Percentiles rank a stretch among this genome's conserved stretches.
Conservation (phyloP, 2,888 invertebrate species). For the Belgica antarctica region DNA sequence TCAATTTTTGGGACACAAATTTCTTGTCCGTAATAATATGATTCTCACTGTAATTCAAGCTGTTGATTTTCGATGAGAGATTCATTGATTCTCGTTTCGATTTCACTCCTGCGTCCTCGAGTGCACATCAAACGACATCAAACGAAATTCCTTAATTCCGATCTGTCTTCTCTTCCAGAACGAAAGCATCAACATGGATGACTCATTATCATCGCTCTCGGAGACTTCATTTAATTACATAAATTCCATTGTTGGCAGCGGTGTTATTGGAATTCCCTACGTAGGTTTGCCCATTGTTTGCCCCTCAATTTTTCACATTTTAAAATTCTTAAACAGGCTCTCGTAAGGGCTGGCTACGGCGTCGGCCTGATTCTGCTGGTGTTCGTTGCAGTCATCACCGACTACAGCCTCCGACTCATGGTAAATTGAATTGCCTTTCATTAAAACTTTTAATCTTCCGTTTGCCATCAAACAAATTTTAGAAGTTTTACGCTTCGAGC, state of each 20-base stretch:
- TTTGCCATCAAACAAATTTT: neutral
- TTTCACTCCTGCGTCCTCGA: neutral
- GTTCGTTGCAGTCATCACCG: conserved; percentile 72
- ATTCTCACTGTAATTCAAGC: too few species aligned
- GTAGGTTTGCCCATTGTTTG: too few species aligned
- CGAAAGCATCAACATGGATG: conserved; percentile 57
- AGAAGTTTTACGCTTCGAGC: neutral
- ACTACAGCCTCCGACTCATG: conserved; percentile 78
- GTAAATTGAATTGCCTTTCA: conserved; percentile 57
- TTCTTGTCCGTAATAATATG: too few species aligned
- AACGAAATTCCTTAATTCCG: conserved; percentile 2
- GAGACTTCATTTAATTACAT: conserved; percentile 84
- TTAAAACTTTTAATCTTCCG: conserved; percentile 25
- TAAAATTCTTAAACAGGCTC: too few species aligned
- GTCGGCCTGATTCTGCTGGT: conserved; percentile 69
- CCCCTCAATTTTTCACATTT: too few species aligned
- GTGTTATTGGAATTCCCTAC: conserved; percentile 79
- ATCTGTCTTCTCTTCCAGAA: conserved; percentile 12
- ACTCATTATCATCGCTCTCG: conserved; percentile 66
- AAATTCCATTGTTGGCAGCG: conserved; percentile 83
- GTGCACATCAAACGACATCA: neutral
- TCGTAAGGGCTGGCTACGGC: conserved; percentile 77
- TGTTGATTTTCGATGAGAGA: neutral
- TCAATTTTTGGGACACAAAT: too few species aligned
- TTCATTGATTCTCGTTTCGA: conserved; percentile 6